These are phyloP conservation scores for Brachionus plicatilis DNA, from an alignment of 1,140 invertebrate species.

Conservation along the genomic window DNA sequence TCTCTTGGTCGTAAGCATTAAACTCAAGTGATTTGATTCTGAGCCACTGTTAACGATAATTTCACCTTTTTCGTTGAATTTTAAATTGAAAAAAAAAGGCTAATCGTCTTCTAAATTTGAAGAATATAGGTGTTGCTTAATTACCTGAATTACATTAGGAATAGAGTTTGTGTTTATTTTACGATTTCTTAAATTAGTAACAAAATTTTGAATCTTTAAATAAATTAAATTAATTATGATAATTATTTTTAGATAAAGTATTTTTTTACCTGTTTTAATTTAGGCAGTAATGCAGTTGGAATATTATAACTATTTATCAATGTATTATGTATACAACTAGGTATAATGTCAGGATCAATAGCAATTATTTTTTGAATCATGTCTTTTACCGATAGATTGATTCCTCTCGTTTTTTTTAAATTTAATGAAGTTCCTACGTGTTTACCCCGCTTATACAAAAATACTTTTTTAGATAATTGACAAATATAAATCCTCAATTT, in stretches of 20 bases:
- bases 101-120: not conserved
- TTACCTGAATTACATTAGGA: not conserved
- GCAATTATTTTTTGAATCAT: not conserved
- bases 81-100: slow-evolving; percentile 10
- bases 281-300: not conserved
- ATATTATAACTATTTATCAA: not conserved
- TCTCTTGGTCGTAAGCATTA: not conserved
- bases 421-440: not conserved
- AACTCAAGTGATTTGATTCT: not conserved
- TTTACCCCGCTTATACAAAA: not conserved
- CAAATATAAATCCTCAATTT: slow-evolving; percentile 5
- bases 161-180: slow-evolving; percentile 6
- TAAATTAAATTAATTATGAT: not conserved
- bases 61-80: not conserved
- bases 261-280: not conserved
- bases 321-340: not conserved
- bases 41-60: not conserved
- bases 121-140: not conserved
- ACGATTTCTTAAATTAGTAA: not conserved
- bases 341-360: not conserved
- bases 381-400: not conserved
- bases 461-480: not conserved
- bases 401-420: not conserved
- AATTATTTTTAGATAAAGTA: not conserved
- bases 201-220: slow-evolving; percentile 15